Conservation (phyloP, 2,888 invertebrate species). For the Heliconius erato region DNA sequence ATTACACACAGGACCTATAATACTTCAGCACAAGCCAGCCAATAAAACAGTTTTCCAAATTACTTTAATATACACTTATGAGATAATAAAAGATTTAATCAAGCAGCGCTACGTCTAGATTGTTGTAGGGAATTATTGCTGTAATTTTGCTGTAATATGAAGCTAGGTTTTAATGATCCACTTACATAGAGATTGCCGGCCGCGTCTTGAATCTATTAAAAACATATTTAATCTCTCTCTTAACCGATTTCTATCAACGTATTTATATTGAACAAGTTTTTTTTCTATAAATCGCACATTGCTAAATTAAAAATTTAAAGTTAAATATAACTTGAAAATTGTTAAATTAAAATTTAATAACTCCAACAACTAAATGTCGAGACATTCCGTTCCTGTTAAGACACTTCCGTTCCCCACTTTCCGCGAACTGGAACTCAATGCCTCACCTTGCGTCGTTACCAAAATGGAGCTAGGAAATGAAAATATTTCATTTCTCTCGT, state of each 20-base stretch:
- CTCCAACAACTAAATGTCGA: too few species aligned
- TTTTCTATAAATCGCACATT: background rate
- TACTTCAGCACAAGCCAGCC: background rate
- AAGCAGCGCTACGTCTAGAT: conserved; percentile 29
- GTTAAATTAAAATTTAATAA: too few species aligned
- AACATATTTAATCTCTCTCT: conserved; percentile 20
- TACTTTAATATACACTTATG: conserved; percentile 18
- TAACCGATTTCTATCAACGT: background rate
- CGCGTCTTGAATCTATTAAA: conserved; percentile 28
- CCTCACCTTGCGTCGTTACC: too few species aligned
- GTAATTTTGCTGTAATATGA: conserved; percentile 46
- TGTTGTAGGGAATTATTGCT: conserved; percentile 37
- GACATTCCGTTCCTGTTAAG: too few species aligned
- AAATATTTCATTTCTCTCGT: too few species aligned
- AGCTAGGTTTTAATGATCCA: conserved; percentile 41
- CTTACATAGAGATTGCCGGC: conserved; percentile 33
- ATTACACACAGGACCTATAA: background rate
- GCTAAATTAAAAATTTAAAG: too few species aligned
- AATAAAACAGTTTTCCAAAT: conserved; percentile 25
- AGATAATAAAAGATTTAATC: conserved; percentile 37
- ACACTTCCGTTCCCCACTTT: too few species aligned
- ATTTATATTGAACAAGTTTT: background rate
- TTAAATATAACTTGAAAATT: too few species aligned
- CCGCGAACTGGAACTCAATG: too few species aligned
- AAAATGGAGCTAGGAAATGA: too few species aligned